phyloP scores from a whole-genome alignment of 2,797 vertebrate species.

The Muscicapa striata region DNA sequence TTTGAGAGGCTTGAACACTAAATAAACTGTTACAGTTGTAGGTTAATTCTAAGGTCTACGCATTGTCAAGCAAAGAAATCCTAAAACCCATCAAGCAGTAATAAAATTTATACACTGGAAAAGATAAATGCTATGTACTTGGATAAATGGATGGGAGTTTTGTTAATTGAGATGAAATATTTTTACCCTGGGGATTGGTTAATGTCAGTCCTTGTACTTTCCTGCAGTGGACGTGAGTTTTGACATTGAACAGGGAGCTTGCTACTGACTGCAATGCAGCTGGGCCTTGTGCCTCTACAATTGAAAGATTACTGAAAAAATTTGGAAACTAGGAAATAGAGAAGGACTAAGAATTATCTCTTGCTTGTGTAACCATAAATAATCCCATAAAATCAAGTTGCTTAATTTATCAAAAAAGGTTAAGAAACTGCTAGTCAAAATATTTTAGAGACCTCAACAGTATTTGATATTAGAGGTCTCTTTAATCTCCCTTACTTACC shows the following conservation, averaged over 20 bases:
- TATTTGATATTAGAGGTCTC: not conserved
- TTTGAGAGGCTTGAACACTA: not conserved
- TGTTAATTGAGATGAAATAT: not conserved
- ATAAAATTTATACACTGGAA: not conserved
- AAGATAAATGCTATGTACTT: not conserved
- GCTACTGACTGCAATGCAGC: not conserved
- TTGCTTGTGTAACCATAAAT: not conserved
- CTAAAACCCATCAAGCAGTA: not conserved
- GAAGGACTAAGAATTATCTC: not conserved
- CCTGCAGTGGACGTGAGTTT: not conserved
- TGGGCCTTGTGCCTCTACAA: not conserved
- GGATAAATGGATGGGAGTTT: not conserved
- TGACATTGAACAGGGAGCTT: not conserved
- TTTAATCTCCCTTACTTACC: not conserved
- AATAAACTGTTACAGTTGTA: not conserved
- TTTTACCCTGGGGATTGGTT: not conserved
- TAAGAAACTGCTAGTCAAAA: not conserved
- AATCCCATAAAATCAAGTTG: not conserved
- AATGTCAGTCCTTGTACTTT: not conserved
- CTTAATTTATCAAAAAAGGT: not conserved
- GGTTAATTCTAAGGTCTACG: not conserved
- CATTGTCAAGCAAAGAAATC: not conserved
- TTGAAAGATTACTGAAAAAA: not conserved
- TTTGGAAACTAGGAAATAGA: not conserved
- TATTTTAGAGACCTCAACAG: not conserved